Percentiles rank a stretch among this genome's conserved stretches.
These are phyloP conservation scores for Hydraecia micacea DNA, from an alignment of 2,888 invertebrate genomes.

Conservation along the genomic window DNA sequence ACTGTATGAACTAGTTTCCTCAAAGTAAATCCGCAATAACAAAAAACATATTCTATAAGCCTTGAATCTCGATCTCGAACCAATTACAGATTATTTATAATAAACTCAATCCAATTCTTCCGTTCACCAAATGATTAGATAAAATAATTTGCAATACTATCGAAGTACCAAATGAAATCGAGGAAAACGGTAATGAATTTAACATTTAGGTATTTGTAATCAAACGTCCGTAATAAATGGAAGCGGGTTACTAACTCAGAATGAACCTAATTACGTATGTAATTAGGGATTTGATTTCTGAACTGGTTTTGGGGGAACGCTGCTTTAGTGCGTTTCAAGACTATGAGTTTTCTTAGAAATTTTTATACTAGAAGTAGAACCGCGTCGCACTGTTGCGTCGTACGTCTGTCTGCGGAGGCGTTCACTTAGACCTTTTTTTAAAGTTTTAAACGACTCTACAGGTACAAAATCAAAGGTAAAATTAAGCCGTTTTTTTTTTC, in stretches of 20 bases:
- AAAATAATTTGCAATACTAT: conserved; percentile 22
- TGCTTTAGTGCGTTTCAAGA: too few relatives aligned
- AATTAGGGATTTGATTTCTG: conserved; percentile 44
- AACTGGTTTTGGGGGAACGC: conserved; percentile 10
- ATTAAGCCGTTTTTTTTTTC: not conserved
- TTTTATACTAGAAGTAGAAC: not conserved
- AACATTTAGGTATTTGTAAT: conserved; percentile 41
- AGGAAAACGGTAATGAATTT: conserved; percentile 33
- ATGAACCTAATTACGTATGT: conserved; percentile 56
- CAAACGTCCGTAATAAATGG: conserved; percentile 25
- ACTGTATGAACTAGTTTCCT: conserved; percentile 3
- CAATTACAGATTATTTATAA: conserved; percentile 23
- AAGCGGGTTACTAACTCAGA: conserved; percentile 60
- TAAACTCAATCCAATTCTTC: conserved; percentile 21
- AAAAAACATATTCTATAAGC: conserved; percentile 15
- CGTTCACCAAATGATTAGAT: conserved; percentile 27
- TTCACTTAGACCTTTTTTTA: not conserved
- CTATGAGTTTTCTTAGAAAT: not conserved
- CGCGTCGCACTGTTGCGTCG: not conserved
- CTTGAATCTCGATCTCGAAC: conserved; percentile 5
- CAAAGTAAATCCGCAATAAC: conserved; percentile 23
- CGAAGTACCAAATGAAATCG: conserved; percentile 1
- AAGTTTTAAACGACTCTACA: not conserved
- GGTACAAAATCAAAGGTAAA: conserved; percentile 9
- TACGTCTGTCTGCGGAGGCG: not conserved